phyloP scores from a whole-genome alignment of 2,113 vertebrate genomes.

The Eurypyga helias region DNA sequence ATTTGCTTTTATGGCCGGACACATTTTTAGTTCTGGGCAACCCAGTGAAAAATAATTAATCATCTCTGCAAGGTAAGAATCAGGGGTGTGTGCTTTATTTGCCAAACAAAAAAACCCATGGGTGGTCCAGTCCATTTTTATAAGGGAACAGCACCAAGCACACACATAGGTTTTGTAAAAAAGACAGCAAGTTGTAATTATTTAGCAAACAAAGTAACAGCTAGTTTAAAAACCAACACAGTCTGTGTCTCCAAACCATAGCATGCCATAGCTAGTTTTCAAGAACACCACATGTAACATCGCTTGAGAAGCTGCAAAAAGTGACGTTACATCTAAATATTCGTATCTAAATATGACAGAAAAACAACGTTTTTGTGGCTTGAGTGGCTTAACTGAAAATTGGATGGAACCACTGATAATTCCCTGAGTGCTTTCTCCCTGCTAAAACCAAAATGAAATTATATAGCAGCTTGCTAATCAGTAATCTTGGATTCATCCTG shows the following conservation, averaged over 20 bases:
- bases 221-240: background rate
- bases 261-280: background rate
- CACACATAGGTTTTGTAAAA: background rate
- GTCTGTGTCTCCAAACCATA: background rate
- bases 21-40: background rate
- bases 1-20: background rate
- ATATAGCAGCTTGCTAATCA: background rate
- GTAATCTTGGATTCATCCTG: background rate
- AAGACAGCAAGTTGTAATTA: background rate
- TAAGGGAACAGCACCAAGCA: background rate
- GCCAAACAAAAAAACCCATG: background rate
- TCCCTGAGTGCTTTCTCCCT: background rate
- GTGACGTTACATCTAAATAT: background rate
- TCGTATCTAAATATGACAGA: background rate
- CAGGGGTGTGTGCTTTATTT: background rate
- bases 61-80: background rate
- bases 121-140: background rate
- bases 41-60: background rate
- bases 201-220: background rate
- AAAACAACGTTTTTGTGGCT: background rate
- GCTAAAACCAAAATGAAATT: background rate
- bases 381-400: background rate
- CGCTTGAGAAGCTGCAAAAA: background rate
- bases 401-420: background rate
- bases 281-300: background rate